Conservation (phyloP, 2,113 vertebrate genomes). For the Pituophis catenifer region DNA sequence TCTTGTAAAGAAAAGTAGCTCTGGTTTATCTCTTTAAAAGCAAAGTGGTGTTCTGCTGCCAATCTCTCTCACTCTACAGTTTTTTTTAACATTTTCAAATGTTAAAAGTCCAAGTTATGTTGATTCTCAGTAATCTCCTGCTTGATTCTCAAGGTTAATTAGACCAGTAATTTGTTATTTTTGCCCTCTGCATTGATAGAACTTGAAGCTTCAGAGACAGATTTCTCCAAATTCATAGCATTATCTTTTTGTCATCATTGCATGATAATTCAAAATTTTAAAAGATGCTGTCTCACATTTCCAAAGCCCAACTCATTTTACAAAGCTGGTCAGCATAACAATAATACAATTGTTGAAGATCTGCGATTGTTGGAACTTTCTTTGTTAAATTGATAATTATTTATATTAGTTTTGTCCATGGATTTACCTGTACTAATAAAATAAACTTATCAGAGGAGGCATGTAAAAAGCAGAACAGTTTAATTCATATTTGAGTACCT, state of each 20-base stretch:
- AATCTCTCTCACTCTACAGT: background rate
- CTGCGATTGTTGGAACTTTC: too few species aligned
- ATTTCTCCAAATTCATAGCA: background rate
- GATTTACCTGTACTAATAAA: too few species aligned
- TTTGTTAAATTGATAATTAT: too few species aligned
- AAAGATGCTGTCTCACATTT: too few species aligned
- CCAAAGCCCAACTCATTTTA: too few species aligned
- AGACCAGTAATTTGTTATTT: background rate
- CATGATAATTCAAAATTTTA: too few species aligned
- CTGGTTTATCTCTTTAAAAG: background rate
- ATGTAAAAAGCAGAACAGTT: too few species aligned
- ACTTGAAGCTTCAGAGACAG: background rate
- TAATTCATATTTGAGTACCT: too few species aligned
- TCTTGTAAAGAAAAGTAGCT: background rate
- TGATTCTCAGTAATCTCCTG: background rate
- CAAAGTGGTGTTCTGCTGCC: background rate
- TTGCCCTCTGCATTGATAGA: background rate
- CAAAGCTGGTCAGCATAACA: too few species aligned
- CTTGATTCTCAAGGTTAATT: background rate
- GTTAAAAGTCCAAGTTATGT: constrained; percentile 2
- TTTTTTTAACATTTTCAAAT: background rate
- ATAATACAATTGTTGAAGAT: too few species aligned
- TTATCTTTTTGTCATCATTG: background rate
- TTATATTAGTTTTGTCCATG: too few species aligned
- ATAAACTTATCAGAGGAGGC: too few species aligned